Base-by-base conservation (phyloP, 53 echinoderm and acorn worm species). In the Echinometra lucunter region DNA sequence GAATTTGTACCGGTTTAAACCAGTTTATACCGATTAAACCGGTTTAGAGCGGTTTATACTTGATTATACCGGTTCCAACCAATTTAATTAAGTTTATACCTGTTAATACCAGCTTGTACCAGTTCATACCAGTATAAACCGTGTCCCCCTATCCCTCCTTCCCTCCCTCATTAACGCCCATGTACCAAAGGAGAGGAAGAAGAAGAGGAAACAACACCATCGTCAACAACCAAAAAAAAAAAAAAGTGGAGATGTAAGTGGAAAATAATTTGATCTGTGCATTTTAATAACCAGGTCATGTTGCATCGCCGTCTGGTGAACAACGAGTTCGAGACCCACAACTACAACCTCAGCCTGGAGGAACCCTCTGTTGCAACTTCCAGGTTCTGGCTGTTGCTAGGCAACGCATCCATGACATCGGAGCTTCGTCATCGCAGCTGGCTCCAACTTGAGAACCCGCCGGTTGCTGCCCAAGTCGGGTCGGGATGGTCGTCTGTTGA, bases 381-480 rank as follows among this genome's bases (percentile, higher is more conserved):
- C 25, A 96, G 81, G 8, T 95, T 97, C 49, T 96, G 96, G 95
- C 67, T 97, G 82, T 95, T 97, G 92, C 97, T 97, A 63, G 95
- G 96, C 92, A 96, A 97, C 95, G 88, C 91, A 45, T 95, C 95
- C 15, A 90, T 47, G 88, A 96, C 96, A 47, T 95, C 95, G 57
- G 88, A 96, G 83, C 94, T 97, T 56, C 97, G 96, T 58, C 96
- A 96, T 55, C 95, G 96, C 32, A 95, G 95, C 56, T 95, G 96
- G 95, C 94, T 96, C 23, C 96, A 96, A 27, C 81, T 97, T 45
- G 97, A 97, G 94, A 97, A 96, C 40, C 96, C 96, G 28, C 97
- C 96, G 3, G 85, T 96, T 66, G 74, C 96, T 34, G 88, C 95
- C n/a, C 57, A 89, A 16, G 88, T 94, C n/a, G 89, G 89, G 35